Evolutionary conservation across 2,113 vertebrate species (phyloP).

Genomic region (Pluvianellus socialis): DNA sequence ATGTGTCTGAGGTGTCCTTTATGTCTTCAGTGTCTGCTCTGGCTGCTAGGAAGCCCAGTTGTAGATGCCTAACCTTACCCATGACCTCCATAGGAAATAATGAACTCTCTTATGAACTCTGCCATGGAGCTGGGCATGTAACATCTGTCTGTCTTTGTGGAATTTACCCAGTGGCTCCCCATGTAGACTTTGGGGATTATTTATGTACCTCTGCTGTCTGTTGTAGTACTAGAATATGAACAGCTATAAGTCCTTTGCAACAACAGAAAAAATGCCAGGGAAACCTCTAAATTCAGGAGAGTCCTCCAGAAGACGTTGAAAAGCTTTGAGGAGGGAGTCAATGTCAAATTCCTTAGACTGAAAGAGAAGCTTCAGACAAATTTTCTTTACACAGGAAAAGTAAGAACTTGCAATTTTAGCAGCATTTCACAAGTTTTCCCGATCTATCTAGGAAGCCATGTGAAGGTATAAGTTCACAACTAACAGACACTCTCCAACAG

Average conservation of each 20-base stretch:
- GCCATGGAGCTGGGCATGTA: background rate
- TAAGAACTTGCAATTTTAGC: background rate
- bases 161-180: background rate
- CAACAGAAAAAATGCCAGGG: background rate
- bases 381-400: background rate
- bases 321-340: background rate
- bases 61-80: fast-evolving
- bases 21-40: background rate
- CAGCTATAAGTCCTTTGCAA: background rate
- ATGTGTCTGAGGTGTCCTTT: background rate
- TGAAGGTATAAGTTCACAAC: background rate
- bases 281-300: background rate
- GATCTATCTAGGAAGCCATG: background rate
- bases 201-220: fast-evolving
- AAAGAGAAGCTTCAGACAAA: background rate
- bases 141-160: no score
- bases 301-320: background rate
- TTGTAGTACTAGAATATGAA: background rate
- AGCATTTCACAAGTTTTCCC: background rate
- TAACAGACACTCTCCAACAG: background rate
- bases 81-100: fast-evolving
- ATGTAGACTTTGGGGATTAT: background rate
- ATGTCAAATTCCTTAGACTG: background rate
- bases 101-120: background rate
- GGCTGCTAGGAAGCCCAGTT: background rate